Evolutionary conservation across 2,888 invertebrate species (phyloP).

Genomic region (Taphrorychus bicolor): DNA sequence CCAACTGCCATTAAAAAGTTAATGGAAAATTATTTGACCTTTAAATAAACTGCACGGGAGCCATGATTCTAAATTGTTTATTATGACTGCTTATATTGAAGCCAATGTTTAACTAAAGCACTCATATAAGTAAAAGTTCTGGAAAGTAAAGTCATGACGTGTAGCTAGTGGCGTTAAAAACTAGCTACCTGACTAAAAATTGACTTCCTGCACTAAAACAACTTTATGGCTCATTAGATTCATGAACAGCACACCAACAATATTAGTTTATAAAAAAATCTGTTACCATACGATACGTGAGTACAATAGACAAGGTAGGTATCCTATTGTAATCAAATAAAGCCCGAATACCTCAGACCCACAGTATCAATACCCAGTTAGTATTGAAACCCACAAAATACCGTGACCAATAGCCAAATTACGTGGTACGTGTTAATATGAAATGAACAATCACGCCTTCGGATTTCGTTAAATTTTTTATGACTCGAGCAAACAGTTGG

Average conservation of each 20-base stretch:
- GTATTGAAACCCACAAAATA: slow-evolving; percentile 5
- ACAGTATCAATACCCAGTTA: neutral
- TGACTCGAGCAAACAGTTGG: slow-evolving; percentile 17
- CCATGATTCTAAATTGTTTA: too few relatives aligned
- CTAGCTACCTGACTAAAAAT: too few relatives aligned
- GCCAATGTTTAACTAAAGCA: too few relatives aligned
- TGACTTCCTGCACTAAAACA: neutral
- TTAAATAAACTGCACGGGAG: too few relatives aligned
- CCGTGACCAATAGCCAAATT: slow-evolving; percentile 1
- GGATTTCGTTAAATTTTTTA: slow-evolving; percentile 16
- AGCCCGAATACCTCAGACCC: neutral
- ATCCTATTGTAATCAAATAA: neutral
- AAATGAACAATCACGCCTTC: slow-evolving; percentile 14
- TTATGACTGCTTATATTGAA: too few relatives aligned
- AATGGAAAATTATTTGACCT: too few relatives aligned
- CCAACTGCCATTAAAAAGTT: too few relatives aligned
- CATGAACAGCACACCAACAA: too few relatives aligned
- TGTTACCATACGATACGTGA: neutral
- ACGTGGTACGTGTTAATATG: slow-evolving; percentile 12
- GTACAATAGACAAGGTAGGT: too few relatives aligned
- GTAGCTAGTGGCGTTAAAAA: too few relatives aligned
- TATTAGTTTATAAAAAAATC: neutral
- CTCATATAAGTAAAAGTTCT: too few relatives aligned
- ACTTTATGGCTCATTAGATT: neutral
- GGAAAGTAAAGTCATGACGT: too few relatives aligned